Percentiles rank a stretch among this genome's conserved stretches.
Evolutionary conservation across 2,888 invertebrate genomes (phyloP).

Genomic region (Saturnia pavonia): DNA sequence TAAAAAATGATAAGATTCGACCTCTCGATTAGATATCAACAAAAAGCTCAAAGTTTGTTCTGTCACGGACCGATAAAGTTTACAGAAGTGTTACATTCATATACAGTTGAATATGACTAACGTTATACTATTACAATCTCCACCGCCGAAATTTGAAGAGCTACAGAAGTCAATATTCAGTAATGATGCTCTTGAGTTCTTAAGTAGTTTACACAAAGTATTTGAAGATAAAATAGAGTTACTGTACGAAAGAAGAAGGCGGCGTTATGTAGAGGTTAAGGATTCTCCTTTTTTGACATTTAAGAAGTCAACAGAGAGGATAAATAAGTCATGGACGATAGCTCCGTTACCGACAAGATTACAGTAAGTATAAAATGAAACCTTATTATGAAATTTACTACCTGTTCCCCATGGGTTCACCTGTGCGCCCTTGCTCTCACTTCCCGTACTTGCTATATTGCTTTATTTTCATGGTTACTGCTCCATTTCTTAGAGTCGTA

Average conservation of each 20-base stretch:
- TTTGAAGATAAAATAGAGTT: slow-evolving; percentile 76
- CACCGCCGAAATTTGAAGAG: slow-evolving; percentile 78
- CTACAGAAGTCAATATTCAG: slow-evolving; percentile 81
- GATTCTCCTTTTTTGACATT: slow-evolving; percentile 59
- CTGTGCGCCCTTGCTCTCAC: too few species aligned
- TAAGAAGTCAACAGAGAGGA: slow-evolving; percentile 61
- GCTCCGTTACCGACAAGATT: slow-evolving; percentile 80
- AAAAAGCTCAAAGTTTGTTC: slow-evolving; percentile 29
- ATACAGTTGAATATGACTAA: slow-evolving; percentile 19
- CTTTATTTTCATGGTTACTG: too few species aligned
- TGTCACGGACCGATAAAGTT: not conserved
- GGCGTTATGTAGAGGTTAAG: slow-evolving; percentile 57
- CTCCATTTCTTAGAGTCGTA: too few species aligned
- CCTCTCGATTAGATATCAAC: not conserved
- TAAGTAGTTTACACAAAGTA: slow-evolving; percentile 73
- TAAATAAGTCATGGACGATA: slow-evolving; percentile 81
- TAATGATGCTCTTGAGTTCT: slow-evolving; percentile 79
- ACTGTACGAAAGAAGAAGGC: slow-evolving; percentile 67
- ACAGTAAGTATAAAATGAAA: slow-evolving; percentile 54
- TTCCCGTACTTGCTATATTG: too few species aligned
- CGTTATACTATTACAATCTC: slow-evolving; percentile 57
- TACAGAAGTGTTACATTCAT: not conserved
- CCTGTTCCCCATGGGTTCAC: too few species aligned
- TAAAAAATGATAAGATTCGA: slow-evolving; percentile 12
- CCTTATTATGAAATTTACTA: not conserved